Percentiles rank a stretch among this genome's conserved stretches.
Conservation (phyloP, 2,113 vertebrate species). For the Amazona guildingii region DNA sequence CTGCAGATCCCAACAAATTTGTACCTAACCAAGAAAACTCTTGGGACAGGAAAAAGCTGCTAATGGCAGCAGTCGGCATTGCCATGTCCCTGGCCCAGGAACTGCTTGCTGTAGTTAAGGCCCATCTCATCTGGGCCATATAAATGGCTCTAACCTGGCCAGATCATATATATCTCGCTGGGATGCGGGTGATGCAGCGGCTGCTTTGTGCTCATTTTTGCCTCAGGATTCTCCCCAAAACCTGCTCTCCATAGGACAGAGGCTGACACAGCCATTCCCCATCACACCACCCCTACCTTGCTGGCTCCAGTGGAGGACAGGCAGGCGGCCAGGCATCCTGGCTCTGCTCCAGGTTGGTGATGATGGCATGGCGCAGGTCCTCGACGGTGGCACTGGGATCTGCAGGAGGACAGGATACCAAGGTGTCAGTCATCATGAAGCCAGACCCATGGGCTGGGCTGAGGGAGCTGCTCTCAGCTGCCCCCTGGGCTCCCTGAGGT, state of each 20-base stretch:
- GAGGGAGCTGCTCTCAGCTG: background rate
- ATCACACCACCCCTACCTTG: slow-evolving; percentile 67
- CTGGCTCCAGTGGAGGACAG: slow-evolving; percentile 85
- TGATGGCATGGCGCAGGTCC: slow-evolving; percentile 77
- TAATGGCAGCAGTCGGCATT: background rate
- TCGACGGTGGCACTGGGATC: slow-evolving; percentile 39
- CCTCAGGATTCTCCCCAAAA: background rate
- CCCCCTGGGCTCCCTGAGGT: background rate
- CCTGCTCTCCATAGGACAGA: background rate
- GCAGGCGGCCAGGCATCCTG: slow-evolving; percentile 78
- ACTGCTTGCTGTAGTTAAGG: background rate
- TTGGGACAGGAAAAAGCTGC: background rate
- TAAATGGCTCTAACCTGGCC: background rate
- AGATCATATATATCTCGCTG: background rate
- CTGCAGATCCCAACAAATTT: background rate
- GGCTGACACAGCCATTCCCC: background rate
- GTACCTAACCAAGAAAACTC: background rate
- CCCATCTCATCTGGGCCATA: fast-evolving
- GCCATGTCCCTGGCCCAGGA: fast-evolving
- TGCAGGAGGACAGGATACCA: background rate
- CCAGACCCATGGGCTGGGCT: fast-evolving
- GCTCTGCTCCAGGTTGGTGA: slow-evolving; percentile 81
- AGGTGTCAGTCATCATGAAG: background rate
- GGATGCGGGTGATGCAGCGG: fast-evolving
- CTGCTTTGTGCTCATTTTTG: background rate